phyloP scores from a whole-genome alignment of 2,797 vertebrate species.

The Spondyliosoma cantharus region DNA sequence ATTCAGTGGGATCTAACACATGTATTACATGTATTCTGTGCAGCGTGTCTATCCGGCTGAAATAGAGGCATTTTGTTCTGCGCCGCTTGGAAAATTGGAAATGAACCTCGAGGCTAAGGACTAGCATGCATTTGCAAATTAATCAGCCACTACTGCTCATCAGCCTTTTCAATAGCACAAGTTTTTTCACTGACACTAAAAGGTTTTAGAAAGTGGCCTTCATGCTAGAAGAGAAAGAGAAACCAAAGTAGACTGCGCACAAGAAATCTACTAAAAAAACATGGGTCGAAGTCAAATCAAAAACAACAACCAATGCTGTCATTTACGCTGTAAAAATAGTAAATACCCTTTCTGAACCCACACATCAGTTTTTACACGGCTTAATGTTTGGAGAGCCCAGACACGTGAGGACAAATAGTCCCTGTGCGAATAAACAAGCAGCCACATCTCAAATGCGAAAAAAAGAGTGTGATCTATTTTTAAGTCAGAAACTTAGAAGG shows the following conservation, averaged over 20 bases:
- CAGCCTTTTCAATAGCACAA: background rate
- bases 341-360: background rate
- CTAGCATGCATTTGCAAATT: too few relatives aligned
- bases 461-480: background rate
- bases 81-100: too few relatives aligned
- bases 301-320: too few relatives aligned
- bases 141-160: background rate
- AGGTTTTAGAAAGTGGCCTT: background rate
- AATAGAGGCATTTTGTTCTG: too few relatives aligned
- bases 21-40: too few relatives aligned
- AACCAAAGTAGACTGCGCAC: background rate
- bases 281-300: background rate
- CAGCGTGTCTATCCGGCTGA: too few relatives aligned
- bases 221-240: background rate
- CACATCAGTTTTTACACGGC: background rate
- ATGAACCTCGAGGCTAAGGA: too few relatives aligned
- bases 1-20: too few relatives aligned
- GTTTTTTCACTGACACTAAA: background rate
- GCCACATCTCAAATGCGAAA: conserved; percentile 13
- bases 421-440: conserved; percentile 4
- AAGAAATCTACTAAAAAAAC: background rate
- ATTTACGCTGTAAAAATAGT: background rate
- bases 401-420: background rate
- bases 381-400: conserved; percentile 1
- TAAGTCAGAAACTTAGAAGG: conserved; percentile 28